Conservation (phyloP, 1,140 invertebrate genomes). For the Notospermus geniculatus region DNA sequence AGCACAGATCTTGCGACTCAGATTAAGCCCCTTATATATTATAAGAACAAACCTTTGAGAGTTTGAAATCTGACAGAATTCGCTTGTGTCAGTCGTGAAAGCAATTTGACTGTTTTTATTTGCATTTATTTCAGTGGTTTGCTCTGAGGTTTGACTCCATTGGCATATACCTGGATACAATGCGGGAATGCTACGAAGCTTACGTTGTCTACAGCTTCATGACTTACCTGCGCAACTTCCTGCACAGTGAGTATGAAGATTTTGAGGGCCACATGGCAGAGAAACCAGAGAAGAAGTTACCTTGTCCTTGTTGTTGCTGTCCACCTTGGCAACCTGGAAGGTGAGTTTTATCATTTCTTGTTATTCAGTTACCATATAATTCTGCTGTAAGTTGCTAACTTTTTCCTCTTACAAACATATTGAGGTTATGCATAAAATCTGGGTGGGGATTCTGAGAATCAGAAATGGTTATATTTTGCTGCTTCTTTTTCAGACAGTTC, state of each 20-base stretch:
- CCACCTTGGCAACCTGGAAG: slow-evolving; percentile 83
- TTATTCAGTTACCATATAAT: no score
- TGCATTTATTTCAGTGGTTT: slow-evolving; percentile 63
- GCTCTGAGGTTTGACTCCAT: slow-evolving; percentile 68
- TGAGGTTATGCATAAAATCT: no score
- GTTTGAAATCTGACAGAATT: slow-evolving; percentile 3
- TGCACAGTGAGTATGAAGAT: slow-evolving; percentile 68
- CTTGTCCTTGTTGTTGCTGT: slow-evolving; percentile 59
- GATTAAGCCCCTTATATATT: not conserved
- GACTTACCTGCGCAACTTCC: slow-evolving; percentile 88
- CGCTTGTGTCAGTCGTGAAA: not conserved
- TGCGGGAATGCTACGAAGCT: slow-evolving; percentile 90
- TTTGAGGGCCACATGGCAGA: slow-evolving; percentile 76
- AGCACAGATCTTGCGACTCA: no score
- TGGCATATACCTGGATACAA: slow-evolving; percentile 87
- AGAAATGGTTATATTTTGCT: no score
- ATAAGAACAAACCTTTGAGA: not conserved
- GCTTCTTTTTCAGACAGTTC: slow-evolving; percentile 68
- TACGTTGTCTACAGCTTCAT: slow-evolving; percentile 98
- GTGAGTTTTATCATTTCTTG: slow-evolving; percentile 52
- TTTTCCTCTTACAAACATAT: no score
- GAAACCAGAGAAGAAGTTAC: slow-evolving; percentile 67
- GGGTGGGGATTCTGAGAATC: no score
- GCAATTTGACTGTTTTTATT: slow-evolving; percentile 3
- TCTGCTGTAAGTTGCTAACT: no score